Evolutionary conservation across 2,888 invertebrate genomes (phyloP).

Genomic region (Drosophila formosana): DNA sequence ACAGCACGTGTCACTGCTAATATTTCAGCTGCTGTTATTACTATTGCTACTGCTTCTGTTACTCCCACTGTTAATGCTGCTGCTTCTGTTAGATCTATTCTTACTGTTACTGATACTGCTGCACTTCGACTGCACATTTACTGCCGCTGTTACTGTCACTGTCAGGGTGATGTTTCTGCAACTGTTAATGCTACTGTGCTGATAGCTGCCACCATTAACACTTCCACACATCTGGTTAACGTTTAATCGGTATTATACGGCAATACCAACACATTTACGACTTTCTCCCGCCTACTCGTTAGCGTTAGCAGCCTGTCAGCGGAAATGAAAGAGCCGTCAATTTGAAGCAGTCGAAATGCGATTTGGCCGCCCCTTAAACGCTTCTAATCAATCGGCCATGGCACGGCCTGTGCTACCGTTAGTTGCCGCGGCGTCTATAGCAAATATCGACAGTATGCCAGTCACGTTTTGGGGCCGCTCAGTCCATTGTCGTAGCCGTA

Average conservation of each 20-base stretch:
- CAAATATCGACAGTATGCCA: constrained; percentile 49
- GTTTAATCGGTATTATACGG: neutral
- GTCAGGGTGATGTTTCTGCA: neutral
- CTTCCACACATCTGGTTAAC: neutral
- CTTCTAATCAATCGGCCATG: constrained; percentile 23
- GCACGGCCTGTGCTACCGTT: constrained; percentile 29
- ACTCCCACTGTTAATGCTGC: neutral
- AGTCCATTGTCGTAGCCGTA: neutral
- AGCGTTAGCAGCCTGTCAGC: constrained; percentile 5
- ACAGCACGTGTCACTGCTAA: neutral
- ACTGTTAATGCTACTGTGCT: neutral
- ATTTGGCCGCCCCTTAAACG: constrained; percentile 21
- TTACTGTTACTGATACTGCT: too few species aligned
- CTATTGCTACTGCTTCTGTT: neutral
- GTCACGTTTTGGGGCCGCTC: constrained; percentile 66
- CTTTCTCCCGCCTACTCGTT: constrained; percentile 14
- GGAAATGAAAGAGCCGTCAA: constrained; percentile 20
- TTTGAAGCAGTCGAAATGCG: constrained; percentile 11
- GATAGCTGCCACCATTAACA: neutral
- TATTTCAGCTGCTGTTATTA: neutral
- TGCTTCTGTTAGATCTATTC: neutral
- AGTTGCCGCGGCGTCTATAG: constrained; percentile 23
- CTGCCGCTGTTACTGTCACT: neutral
- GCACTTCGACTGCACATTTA: neutral
- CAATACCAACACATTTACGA: constrained; percentile 7